Conservation (phyloP, 2,888 invertebrate genomes). For the Rosalia funebris region DNA sequence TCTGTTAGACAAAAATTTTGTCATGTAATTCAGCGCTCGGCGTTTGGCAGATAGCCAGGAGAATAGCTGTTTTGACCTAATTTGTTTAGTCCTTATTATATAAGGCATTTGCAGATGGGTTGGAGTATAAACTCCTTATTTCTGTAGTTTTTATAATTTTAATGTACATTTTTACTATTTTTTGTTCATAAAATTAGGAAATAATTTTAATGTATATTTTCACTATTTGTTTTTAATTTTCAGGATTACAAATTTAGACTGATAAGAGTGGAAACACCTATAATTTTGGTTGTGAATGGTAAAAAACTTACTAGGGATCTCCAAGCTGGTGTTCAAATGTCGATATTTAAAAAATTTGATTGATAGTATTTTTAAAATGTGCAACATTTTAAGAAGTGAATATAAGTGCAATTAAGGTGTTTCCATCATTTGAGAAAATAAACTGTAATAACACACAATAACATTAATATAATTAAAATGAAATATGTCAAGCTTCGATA, state of each 20-base stretch:
- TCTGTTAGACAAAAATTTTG: too few relatives aligned
- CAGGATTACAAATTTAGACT: conserved; percentile 78
- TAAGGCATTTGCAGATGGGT: too few relatives aligned
- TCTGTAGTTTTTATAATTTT: too few relatives aligned
- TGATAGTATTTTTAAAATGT: conserved; percentile 51
- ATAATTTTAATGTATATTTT: too few relatives aligned
- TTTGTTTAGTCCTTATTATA: too few relatives aligned
- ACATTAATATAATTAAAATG: not conserved
- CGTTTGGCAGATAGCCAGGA: too few relatives aligned
- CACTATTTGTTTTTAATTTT: conserved; percentile 38
- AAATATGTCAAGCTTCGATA: too few relatives aligned
- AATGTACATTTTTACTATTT: too few relatives aligned
- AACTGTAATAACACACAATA: not conserved
- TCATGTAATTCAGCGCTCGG: too few relatives aligned
- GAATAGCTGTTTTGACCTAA: too few relatives aligned
- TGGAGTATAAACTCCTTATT: too few relatives aligned
- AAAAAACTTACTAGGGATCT: conserved; percentile 75
- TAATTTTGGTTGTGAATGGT: conserved; percentile 79
- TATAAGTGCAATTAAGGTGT: conserved; percentile 21
- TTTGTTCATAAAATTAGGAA: too few relatives aligned
- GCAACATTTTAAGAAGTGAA: conserved; percentile 4
- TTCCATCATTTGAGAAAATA: not conserved
- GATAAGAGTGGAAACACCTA: conserved; percentile 82
- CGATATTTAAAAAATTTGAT: conserved; percentile 73
- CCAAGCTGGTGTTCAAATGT: conserved; percentile 73